These are phyloP conservation scores for Thomomys bottae DNA, from an alignment of 2,113 vertebrate species.

Conservation along the genomic window DNA sequence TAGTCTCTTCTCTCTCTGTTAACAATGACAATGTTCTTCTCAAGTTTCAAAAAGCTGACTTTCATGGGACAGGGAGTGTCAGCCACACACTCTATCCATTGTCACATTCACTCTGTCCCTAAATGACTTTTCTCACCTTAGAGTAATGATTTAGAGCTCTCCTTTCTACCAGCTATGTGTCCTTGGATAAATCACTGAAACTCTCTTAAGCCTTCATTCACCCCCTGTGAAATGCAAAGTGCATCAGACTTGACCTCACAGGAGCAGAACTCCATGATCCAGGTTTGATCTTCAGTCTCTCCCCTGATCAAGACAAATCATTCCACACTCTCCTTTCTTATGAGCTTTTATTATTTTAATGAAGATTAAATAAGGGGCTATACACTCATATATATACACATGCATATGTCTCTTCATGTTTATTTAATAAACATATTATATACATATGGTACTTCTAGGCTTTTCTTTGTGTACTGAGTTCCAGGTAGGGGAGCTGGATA, in stretches of 20 bases:
- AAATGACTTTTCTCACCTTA: not conserved
- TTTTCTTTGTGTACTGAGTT: not conserved
- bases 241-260: not conserved
- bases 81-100: not conserved
- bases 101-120: not conserved
- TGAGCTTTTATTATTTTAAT: not conserved
- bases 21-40: not conserved
- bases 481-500: not conserved
- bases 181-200: not conserved
- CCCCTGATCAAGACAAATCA: not conserved
- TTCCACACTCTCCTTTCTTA: not conserved
- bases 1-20: not conserved
- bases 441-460: not conserved
- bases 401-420: not conserved
- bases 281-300: not conserved
- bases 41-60: not conserved
- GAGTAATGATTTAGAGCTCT: not conserved
- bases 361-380: not conserved
- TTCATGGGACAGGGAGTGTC: not conserved
- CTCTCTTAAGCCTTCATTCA: not conserved
- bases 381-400: not conserved
- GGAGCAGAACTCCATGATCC: not conserved
- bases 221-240: not conserved
- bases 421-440: not conserved
- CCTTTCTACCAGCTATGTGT: not conserved